These are phyloP conservation scores for Tyria jacobaeae DNA, from an alignment of 2,888 invertebrate species.

Conservation along the genomic window DNA sequence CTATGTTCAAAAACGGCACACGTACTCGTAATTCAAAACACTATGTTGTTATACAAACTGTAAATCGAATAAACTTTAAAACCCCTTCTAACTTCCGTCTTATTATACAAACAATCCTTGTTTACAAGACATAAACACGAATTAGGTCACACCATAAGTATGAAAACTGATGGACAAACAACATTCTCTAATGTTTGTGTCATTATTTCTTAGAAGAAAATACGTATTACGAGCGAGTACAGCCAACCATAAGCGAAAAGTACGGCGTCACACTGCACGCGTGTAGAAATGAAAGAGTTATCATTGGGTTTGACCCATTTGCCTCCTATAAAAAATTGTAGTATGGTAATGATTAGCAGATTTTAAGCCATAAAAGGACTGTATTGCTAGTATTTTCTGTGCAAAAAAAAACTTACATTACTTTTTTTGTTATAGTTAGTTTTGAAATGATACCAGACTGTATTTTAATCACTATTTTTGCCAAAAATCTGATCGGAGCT, in stretches of 20 bases:
- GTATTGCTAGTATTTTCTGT: too few species aligned
- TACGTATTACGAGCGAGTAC: constrained; percentile 28
- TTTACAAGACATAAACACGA: constrained; percentile 22
- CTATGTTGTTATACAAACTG: background rate
- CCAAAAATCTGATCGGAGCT: too few species aligned
- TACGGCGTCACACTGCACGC: constrained; percentile 6
- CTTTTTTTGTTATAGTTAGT: too few species aligned
- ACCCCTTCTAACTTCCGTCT: constrained; percentile 16
- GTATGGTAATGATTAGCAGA: too few species aligned
- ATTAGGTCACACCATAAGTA: constrained; percentile 31
- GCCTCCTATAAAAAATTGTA: too few species aligned
- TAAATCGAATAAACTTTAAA: constrained; percentile 10
- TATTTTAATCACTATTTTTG: too few species aligned
- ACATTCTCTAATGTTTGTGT: constrained; percentile 35
- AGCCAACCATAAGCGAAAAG: constrained; percentile 36
- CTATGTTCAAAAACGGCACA: background rate
- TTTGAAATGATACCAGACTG: too few species aligned
- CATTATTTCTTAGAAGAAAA: constrained; percentile 38
- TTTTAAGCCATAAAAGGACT: too few species aligned
- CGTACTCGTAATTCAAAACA: constrained; percentile 1
- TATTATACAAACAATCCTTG: constrained; percentile 15
- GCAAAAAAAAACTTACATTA: too few species aligned
- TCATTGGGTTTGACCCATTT: too few species aligned
- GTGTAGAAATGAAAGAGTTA: too few species aligned
- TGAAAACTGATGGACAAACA: constrained; percentile 34